phyloP scores from a whole-genome alignment of 2,113 vertebrate genomes.

The Boleophthalmus pectinirostris region DNA sequence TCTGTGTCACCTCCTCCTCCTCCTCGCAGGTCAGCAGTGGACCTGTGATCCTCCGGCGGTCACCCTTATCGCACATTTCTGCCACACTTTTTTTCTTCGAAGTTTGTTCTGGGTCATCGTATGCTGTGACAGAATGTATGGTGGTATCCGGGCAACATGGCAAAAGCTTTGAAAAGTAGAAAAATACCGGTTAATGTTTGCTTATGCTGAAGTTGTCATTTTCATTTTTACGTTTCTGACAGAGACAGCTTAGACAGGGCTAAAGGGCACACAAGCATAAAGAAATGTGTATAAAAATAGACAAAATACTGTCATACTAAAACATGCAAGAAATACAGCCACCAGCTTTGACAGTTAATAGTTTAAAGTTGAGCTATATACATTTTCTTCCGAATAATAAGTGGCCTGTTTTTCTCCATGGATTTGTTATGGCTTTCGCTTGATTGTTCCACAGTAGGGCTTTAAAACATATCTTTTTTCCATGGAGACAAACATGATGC shows the following conservation, averaged over 20 bases:
- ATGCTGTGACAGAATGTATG: background rate
- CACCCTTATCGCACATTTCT: conserved; percentile 45
- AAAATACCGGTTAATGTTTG: conserved; percentile 10
- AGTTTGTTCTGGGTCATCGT: background rate
- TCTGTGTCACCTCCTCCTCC: conserved; percentile 58
- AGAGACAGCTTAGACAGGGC: conserved; percentile 61
- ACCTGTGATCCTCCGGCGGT: conserved; percentile 39
- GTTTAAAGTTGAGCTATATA: too few species aligned
- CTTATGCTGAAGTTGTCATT: conserved; percentile 51
- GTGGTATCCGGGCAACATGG: background rate
- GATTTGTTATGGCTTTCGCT: too few species aligned
- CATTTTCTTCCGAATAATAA: too few species aligned
- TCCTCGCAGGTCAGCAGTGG: conserved; percentile 31
- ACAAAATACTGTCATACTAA: conserved; percentile 26
- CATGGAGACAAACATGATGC: too few species aligned
- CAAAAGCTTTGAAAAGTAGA: conserved; percentile 1
- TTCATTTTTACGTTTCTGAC: conserved; percentile 35
- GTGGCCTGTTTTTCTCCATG: too few species aligned
- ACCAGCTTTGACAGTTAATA: background rate
- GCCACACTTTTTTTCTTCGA: conserved; percentile 3
- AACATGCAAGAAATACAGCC: too few species aligned
- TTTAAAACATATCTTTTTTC: too few species aligned
- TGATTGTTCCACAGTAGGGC: too few species aligned
- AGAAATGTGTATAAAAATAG: conserved; percentile 68
- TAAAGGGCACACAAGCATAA: conserved; percentile 62